phyloP scores from a whole-genome alignment of 1,140 invertebrate species.

The Aphis craccivora region DNA sequence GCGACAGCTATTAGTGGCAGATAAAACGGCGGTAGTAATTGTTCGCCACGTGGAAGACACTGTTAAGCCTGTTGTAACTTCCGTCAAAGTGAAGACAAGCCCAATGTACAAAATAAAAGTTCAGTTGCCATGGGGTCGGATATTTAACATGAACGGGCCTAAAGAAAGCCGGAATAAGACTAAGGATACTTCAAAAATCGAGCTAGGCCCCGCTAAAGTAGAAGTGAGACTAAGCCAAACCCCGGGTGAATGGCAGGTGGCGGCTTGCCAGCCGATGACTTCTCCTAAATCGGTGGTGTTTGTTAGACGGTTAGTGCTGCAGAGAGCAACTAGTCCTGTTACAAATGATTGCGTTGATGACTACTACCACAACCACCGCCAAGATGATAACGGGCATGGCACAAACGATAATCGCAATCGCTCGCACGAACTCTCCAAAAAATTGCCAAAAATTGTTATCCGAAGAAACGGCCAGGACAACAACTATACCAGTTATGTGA shows the following conservation, averaged over 20 bases:
- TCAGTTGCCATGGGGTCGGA: constrained; percentile 54
- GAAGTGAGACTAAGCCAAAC: constrained; percentile 49
- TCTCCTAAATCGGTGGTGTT: constrained; percentile 41
- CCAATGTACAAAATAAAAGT: constrained; percentile 48
- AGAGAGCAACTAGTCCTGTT: not conserved
- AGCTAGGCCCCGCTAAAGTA: constrained; percentile 52
- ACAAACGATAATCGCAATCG: not conserved
- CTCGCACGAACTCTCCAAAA: not conserved
- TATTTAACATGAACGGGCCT: constrained; percentile 47
- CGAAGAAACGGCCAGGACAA: constrained; percentile 29
- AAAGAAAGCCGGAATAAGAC: not conserved
- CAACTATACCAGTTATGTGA: constrained; percentile 43
- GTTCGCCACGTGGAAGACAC: not conserved
- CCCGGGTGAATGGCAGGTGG: constrained; percentile 36
- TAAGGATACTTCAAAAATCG: constrained; percentile 30
- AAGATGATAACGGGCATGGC: not conserved
- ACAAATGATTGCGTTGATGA: not conserved
- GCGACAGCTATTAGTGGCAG: not conserved
- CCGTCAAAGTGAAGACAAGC: not conserved
- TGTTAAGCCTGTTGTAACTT: not conserved
- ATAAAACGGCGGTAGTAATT: not conserved
- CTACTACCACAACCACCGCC: not conserved
- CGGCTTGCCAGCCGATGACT: not conserved
- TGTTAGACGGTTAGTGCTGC: constrained; percentile 43
- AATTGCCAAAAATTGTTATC: constrained; percentile 49